Percentiles rank a stretch among this genome's conserved stretches.
Conservation (phyloP, 2,797 vertebrate genomes). For the Diplodus puntazzo region DNA sequence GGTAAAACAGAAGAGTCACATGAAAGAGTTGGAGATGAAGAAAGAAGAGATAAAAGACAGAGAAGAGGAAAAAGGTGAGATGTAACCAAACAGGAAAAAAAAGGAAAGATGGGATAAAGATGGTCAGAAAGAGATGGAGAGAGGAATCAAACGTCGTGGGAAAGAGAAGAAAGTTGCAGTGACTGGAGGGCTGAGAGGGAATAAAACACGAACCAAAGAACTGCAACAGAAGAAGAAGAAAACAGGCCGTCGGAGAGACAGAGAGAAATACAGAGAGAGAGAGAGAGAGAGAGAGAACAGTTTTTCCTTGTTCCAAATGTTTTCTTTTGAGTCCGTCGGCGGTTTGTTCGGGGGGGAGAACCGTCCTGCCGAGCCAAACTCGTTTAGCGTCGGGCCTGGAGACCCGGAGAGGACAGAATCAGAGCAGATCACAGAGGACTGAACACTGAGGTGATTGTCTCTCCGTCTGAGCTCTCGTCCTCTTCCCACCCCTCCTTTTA, state of each 20-base stretch:
- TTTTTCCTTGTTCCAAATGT: conserved; percentile 74
- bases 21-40: too few relatives aligned
- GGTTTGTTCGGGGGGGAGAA: conserved; percentile 67
- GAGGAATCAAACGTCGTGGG: conserved; percentile 23
- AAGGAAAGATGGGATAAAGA: neutral
- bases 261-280: too few relatives aligned
- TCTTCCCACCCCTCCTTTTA: neutral
- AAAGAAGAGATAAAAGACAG: neutral
- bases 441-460: conserved; percentile 60
- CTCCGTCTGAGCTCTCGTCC: neutral
- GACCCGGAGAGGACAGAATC: conserved; percentile 61
- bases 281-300: conserved; percentile 51
- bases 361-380: conserved; percentile 61
- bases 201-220: conserved; percentile 13
- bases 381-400: conserved; percentile 55
- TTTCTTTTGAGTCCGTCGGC: conserved; percentile 74
- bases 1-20: neutral
- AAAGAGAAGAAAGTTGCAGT: conserved; percentile 15
- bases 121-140: conserved; percentile 1
- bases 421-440: conserved; percentile 64
- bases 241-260: conserved; percentile 25
- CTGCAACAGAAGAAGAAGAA: conserved; percentile 16
- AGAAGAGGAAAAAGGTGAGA: neutral
- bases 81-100: conserved; percentile 6
- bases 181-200: conserved; percentile 32